These are phyloP conservation scores for Morelia viridis DNA, from an alignment of 2,797 vertebrate species.

Conservation along the genomic window DNA sequence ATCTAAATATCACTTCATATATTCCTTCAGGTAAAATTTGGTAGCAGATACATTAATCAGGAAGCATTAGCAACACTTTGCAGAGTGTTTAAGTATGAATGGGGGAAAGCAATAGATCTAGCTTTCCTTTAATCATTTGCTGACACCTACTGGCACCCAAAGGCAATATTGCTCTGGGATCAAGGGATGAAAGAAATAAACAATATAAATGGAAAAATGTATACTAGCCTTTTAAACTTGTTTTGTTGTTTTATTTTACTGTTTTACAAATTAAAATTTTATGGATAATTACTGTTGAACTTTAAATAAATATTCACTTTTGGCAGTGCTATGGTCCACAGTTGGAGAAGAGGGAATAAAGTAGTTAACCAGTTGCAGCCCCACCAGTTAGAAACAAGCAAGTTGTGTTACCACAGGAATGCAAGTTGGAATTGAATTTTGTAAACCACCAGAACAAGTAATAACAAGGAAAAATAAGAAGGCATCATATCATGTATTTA, in stretches of 20 bases:
- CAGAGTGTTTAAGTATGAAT: not conserved
- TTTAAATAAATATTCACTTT: not conserved
- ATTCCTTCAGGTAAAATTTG: not conserved
- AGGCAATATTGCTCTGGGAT: constrained; percentile 45
- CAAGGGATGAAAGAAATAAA: not conserved
- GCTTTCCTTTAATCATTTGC: constrained; percentile 55
- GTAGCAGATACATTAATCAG: not conserved
- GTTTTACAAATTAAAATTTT: not conserved
- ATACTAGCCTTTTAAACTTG: not conserved
- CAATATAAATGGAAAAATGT: not conserved
- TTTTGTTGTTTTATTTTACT: not conserved
- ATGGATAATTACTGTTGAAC: not conserved
- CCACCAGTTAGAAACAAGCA: not conserved
- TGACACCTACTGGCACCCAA: constrained; percentile 71
- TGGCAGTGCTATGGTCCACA: not conserved
- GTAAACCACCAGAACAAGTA: not conserved
- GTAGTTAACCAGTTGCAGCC: not conserved
- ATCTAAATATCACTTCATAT: not conserved
- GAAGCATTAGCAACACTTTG: not conserved
- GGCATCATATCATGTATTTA: not conserved
- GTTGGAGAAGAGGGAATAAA: not conserved
- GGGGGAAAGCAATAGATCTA: not conserved
- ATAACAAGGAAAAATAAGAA: not conserved
- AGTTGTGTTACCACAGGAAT: not conserved
- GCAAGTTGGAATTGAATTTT: not conserved